Conservation (phyloP, 1,140 invertebrate genomes). For the Brachionus calyciflorus region DNA sequence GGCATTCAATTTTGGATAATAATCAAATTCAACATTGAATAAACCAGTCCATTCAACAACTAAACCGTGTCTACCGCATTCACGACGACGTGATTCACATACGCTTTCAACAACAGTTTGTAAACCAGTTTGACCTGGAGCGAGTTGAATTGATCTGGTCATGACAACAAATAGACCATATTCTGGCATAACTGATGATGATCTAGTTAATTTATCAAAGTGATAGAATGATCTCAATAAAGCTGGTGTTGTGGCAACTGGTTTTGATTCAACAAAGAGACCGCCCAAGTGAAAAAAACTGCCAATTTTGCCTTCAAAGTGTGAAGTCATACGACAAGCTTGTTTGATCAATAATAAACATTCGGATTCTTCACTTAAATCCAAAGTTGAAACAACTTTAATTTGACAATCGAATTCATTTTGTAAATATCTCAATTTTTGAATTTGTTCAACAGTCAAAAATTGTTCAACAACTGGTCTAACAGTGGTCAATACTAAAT, state of each 20-base stretch:
- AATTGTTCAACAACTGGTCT: not conserved
- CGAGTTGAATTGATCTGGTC: not conserved
- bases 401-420: conserved; percentile 18
- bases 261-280: not conserved
- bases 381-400: conserved; percentile 17
- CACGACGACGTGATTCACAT: not conserved
- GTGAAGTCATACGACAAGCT: conserved; percentile 11
- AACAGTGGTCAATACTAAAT: conserved; percentile 13
- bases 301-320: conserved; percentile 25
- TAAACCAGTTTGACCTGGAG: not conserved
- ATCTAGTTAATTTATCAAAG: conserved; percentile 18
- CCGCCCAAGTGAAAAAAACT: not conserved
- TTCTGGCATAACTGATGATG: conserved; percentile 7
- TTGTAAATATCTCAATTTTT: conserved; percentile 28
- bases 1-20: not conserved
- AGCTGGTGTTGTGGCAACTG: not conserved
- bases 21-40: not conserved
- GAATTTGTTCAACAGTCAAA: conserved; percentile 4
- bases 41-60: not conserved
- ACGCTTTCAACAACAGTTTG: not conserved
- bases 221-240: not conserved
- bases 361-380: conserved; percentile 12
- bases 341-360: conserved; percentile 19
- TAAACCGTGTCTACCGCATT: conserved; percentile 5
- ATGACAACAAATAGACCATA: conserved; percentile 31